Conservation (phyloP, 2,888 invertebrate genomes). For the Papilio protenor region DNA sequence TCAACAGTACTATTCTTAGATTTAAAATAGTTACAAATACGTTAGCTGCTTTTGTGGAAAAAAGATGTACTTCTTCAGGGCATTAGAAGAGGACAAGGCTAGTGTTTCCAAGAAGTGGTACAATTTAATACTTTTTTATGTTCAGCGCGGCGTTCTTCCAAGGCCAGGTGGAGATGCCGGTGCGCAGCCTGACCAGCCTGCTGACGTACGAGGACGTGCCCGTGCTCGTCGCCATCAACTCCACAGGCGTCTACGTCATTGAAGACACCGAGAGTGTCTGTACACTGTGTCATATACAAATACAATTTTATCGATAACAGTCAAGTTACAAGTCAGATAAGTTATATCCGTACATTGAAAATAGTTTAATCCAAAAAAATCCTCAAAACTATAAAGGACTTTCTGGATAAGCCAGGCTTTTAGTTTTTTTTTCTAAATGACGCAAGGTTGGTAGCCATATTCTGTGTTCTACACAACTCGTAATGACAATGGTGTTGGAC, state of each 20-base stretch:
- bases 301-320: too few relatives aligned
- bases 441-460: too few relatives aligned
- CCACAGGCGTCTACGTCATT: conserved; percentile 92
- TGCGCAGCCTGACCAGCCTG: conserved; percentile 92
- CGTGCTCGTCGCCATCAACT: conserved; percentile 94
- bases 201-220: conserved; percentile 94
- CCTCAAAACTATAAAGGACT: too few relatives aligned
- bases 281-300: conserved; percentile 48
- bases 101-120: background rate
- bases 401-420: too few relatives aligned
- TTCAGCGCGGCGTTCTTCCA: conserved; percentile 95
- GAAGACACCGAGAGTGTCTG: conserved; percentile 93
- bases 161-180: conserved; percentile 97
- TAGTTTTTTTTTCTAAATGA: too few relatives aligned
- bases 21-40: background rate
- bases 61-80: background rate
- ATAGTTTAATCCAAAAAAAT: too few relatives aligned
- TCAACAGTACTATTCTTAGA: background rate
- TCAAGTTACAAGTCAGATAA: too few relatives aligned
- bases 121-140: background rate
- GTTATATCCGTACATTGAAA: too few relatives aligned
- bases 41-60: background rate
- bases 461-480: too few relatives aligned
- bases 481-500: too few relatives aligned
- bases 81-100: background rate